Conservation (phyloP, 2,888 invertebrate species). For the Helobdella robusta region DNA sequence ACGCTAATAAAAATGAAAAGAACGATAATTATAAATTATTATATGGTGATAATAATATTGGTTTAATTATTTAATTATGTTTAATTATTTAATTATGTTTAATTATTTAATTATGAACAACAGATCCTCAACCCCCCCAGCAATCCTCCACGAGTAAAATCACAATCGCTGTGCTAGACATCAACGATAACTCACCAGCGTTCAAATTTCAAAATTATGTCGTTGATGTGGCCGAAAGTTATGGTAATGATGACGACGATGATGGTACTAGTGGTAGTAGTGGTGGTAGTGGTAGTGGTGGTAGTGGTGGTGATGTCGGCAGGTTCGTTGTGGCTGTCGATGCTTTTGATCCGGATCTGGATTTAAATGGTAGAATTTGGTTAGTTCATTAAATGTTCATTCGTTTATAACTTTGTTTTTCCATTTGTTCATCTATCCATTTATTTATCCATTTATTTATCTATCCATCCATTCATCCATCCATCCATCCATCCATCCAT, state of each 20-base stretch:
- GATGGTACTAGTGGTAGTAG: not conserved
- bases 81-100: too few species aligned
- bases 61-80: too few species aligned
- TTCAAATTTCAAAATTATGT: constrained; percentile 52
- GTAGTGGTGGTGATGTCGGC: constrained; percentile 10
- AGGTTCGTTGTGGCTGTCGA: not conserved
- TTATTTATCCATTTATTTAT: not conserved
- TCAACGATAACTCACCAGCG: constrained; percentile 82
- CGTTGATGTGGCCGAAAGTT: not conserved
- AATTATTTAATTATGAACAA: not conserved
- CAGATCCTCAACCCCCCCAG: constrained; percentile 65
- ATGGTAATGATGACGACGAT: constrained; percentile 12
- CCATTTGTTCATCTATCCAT: not conserved
- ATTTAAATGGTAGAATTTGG: too few species aligned
- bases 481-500: constrained; percentile 8
- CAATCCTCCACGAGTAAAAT: constrained; percentile 82
- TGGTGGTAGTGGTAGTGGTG: constrained; percentile 12
- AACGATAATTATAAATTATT: too few species aligned
- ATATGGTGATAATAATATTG: too few species aligned
- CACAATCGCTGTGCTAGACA: constrained; percentile 78
- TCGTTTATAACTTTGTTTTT: not conserved
- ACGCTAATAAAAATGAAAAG: too few species aligned
- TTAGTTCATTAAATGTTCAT: too few species aligned
- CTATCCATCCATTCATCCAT: not conserved
- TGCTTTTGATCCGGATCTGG: constrained; percentile 1